phyloP scores from a whole-genome alignment of 2,113 vertebrate genomes.

The Dunckerocampus dactyliophorus region DNA sequence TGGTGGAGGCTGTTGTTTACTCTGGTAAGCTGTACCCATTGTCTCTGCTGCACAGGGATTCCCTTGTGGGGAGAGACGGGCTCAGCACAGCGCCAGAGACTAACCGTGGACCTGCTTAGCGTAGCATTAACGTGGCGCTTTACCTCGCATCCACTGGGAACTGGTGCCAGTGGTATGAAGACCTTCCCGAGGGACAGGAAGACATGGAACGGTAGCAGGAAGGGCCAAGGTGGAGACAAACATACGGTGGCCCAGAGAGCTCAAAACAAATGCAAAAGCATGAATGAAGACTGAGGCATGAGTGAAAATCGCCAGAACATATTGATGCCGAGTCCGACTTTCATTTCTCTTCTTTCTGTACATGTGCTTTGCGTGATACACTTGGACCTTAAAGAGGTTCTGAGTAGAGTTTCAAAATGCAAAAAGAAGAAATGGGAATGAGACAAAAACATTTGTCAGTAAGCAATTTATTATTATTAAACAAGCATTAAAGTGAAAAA shows the following conservation, averaged over 20 bases:
- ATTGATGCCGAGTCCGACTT: too few species aligned
- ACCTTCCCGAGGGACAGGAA: conserved; percentile 45
- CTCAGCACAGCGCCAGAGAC: conserved; percentile 25
- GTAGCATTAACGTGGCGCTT: conserved; percentile 21
- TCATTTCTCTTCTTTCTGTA: too few species aligned
- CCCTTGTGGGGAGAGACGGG: conserved; percentile 52
- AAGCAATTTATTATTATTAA: too few species aligned
- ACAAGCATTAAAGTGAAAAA: too few species aligned
- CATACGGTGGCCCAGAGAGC: background rate
- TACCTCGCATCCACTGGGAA: conserved; percentile 45
- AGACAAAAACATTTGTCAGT: too few species aligned
- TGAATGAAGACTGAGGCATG: too few species aligned
- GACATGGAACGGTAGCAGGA: conserved; percentile 28
- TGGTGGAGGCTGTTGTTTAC: conserved; percentile 68
- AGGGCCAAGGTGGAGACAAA: conserved; percentile 18
- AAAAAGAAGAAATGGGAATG: too few species aligned
- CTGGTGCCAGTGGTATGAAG: conserved; percentile 49
- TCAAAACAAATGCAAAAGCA: too few species aligned
- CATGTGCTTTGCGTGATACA: too few species aligned
- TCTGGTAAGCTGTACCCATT: conserved; percentile 66
- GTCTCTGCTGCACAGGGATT: conserved; percentile 63
- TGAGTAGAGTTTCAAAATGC: too few species aligned
- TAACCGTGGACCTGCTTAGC: conserved; percentile 33
- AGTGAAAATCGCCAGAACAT: too few species aligned
- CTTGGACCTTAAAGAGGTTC: too few species aligned